A percentile compares a stretch with the other conserved stretches of the same genome.
These are phyloP conservation scores for Conops quadrifasciatus DNA, from an alignment of 2,888 invertebrate genomes.

Conservation along the genomic window DNA sequence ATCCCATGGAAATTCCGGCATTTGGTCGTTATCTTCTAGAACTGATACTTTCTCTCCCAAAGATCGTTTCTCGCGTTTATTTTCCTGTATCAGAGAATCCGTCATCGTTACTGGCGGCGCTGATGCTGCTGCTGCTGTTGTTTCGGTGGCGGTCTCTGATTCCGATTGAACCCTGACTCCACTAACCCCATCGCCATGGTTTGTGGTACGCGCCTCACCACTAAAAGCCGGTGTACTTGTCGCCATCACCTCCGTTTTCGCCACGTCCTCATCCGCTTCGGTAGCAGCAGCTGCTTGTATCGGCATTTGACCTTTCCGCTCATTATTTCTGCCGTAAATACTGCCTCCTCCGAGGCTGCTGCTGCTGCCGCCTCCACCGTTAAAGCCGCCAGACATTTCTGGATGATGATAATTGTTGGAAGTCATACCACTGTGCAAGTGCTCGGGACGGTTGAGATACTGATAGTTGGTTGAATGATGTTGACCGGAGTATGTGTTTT, in stretches of 20 bases:
- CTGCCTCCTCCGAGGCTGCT: too few relatives aligned
- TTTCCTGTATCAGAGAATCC: constrained; percentile 41
- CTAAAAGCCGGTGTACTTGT: constrained; percentile 52
- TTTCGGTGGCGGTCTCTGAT: constrained; percentile 35
- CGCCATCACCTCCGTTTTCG: constrained; percentile 42
- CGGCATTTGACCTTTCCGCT: constrained; percentile 59
- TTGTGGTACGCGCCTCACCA: constrained; percentile 43
- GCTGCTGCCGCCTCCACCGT: too few relatives aligned
- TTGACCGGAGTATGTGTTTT: constrained; percentile 54
- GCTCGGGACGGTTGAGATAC: constrained; percentile 63
- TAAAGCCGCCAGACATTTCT: constrained; percentile 60
- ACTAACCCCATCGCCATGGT: neutral
- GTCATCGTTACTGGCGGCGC: constrained; percentile 36
- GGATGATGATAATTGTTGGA: constrained; percentile 48
- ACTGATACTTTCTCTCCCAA: constrained; percentile 47
- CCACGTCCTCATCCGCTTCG: constrained; percentile 43
- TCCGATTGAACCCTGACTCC: neutral
- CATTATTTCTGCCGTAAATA: constrained; percentile 63
- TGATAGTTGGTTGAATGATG: constrained; percentile 60
- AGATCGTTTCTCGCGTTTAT: constrained; percentile 53
- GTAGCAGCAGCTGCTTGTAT: constrained; percentile 56
- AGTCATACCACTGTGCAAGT: constrained; percentile 44
- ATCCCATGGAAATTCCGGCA: constrained; percentile 81
- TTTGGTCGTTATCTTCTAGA: constrained; percentile 56
- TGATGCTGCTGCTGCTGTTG: constrained; percentile 25